phyloP scores from a whole-genome alignment of 2,888 invertebrate species.

The Ennomos quercinarius region DNA sequence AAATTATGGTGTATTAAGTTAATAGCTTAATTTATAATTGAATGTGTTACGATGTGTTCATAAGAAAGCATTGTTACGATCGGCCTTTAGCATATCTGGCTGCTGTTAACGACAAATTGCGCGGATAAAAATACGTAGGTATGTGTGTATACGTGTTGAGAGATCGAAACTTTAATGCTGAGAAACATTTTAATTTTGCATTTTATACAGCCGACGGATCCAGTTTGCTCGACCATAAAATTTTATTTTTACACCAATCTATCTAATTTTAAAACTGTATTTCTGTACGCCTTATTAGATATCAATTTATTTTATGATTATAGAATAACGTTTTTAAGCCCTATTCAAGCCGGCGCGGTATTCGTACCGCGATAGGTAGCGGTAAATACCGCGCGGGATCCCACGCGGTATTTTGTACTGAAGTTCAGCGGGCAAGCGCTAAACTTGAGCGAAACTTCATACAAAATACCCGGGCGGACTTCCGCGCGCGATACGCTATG shows the following conservation, averaged over 20 bases:
- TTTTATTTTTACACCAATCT: constrained; percentile 58
- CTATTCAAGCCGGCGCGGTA: too few relatives aligned
- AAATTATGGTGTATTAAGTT: constrained; percentile 84
- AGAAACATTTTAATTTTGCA: constrained; percentile 62
- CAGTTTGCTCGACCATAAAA: constrained; percentile 57
- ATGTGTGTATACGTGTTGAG: constrained; percentile 48
- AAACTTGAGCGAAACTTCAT: too few relatives aligned
- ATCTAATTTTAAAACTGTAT: constrained; percentile 50
- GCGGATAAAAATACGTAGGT: constrained; percentile 47
- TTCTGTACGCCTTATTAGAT: constrained; percentile 43
- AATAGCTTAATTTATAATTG: constrained; percentile 86
- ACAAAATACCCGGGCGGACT: too few relatives aligned
- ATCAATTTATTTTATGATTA: constrained; percentile 30
- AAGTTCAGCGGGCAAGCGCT: too few relatives aligned
- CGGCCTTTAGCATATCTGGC: constrained; percentile 67
- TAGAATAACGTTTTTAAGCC: constrained; percentile 27
- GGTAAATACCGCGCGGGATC: too few relatives aligned
- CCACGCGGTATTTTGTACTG: too few relatives aligned
- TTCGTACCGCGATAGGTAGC: too few relatives aligned
- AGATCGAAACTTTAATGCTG: constrained; percentile 54
- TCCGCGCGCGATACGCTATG: too few relatives aligned
- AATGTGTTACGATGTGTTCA: constrained; percentile 77
- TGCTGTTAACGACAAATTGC: constrained; percentile 72
- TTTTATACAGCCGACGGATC: constrained; percentile 53
- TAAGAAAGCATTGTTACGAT: constrained; percentile 78